These are phyloP conservation scores for Diceros bicornis DNA, from an alignment of 2,797 vertebrate species.

Conservation along the genomic window DNA sequence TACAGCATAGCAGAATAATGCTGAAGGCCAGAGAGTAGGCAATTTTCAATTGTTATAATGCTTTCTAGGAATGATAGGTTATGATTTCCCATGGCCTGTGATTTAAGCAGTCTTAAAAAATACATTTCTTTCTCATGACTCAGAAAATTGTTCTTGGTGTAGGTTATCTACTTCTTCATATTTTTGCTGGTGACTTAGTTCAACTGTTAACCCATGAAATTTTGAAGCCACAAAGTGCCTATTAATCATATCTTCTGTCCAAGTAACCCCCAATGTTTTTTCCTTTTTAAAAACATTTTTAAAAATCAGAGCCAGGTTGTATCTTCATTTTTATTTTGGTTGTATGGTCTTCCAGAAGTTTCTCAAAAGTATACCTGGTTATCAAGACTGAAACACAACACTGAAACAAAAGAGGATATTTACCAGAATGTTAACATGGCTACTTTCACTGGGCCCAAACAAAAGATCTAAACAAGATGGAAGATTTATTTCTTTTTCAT, in stretches of 20 bases:
- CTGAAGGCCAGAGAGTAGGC: no score
- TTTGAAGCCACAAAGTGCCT: neutral
- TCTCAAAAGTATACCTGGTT: neutral
- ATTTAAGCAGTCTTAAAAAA: neutral
- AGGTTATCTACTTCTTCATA: conserved; percentile 27
- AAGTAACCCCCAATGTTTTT: neutral
- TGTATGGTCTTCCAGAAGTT: neutral
- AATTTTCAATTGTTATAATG: neutral
- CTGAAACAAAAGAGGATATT: neutral
- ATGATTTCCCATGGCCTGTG: neutral
- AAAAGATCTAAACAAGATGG: neutral
- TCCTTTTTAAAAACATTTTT: neutral
- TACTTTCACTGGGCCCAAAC: neutral
- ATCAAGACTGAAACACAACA: neutral
- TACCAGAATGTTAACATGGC: neutral
- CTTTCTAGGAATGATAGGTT: conserved; percentile 43
- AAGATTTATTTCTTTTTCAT: neutral
- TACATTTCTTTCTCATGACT: neutral
- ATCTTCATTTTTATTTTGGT: conserved; percentile 46
- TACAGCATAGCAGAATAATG: neutral
- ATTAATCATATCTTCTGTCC: neutral
- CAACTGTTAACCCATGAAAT: neutral
- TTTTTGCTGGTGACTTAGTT: neutral
- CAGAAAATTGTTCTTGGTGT: neutral
- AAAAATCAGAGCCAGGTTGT: neutral